These are phyloP conservation scores for Perdita meconis DNA, from an alignment of 2,888 invertebrate genomes.

Conservation along the genomic window DNA sequence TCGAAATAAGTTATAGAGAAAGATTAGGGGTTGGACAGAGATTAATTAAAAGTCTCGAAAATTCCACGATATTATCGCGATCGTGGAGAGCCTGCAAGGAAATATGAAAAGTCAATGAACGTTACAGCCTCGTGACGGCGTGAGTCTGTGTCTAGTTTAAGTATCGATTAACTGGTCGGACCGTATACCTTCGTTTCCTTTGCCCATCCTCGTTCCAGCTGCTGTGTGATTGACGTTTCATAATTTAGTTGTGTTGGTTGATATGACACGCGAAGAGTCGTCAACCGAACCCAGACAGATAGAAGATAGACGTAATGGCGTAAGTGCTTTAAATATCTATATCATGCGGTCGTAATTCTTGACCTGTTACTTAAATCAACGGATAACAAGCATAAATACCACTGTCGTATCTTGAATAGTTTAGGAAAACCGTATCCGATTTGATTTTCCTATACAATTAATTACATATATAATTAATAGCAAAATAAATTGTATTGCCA, in stretches of 20 bases:
- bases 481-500: no score
- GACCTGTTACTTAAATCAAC: not conserved
- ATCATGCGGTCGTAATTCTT: slow-evolving; percentile 10
- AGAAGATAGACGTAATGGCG: slow-evolving; percentile 21
- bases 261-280: slow-evolving; percentile 73
- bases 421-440: no score
- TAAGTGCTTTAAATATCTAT: slow-evolving; percentile 21
- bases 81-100: no score
- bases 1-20: not conserved
- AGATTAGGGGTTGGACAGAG: no score
- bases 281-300: slow-evolving; percentile 31
- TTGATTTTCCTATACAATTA: no score
- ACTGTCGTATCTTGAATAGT: not conserved
- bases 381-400: no score
- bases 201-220: slow-evolving; percentile 55
- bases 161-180: slow-evolving; percentile 74
- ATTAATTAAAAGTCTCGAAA: no score
- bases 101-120: no score
- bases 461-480: no score
- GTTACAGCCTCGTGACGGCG: slow-evolving; percentile 41
- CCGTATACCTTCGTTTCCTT: slow-evolving; percentile 51
- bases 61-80: no score
- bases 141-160: slow-evolving; percentile 64
- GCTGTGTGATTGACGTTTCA: slow-evolving; percentile 75
- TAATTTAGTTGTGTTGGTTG: slow-evolving; percentile 77